phyloP scores from a whole-genome alignment of 2,888 invertebrate species.

The Eutolmus rufibarbis region DNA sequence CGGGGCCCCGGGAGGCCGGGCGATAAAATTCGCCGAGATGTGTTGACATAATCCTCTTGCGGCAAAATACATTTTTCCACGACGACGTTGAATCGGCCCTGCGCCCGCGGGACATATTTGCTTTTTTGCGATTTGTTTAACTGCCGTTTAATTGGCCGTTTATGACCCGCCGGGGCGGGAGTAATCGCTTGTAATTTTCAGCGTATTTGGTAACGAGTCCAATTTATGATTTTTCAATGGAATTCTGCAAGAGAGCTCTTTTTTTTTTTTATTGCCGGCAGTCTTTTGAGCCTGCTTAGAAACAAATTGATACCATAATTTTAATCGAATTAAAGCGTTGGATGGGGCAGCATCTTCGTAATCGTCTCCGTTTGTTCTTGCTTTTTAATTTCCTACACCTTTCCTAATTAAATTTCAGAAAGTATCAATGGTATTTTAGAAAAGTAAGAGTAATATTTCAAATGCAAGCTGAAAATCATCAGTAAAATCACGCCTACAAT shows the following conservation, averaged over 20 bases:
- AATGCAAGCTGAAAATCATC: too few species aligned
- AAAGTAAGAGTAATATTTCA: too few species aligned
- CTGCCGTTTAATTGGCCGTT: not conserved
- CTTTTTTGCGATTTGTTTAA: conserved; percentile 6
- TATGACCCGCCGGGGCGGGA: not conserved
- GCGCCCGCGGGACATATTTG: not conserved
- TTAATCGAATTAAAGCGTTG: not conserved
- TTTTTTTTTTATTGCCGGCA: not conserved
- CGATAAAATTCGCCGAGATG: conserved; percentile 17
- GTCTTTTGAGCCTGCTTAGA: not conserved
- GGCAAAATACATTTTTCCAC: conserved; percentile 1
- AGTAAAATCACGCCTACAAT: too few species aligned
- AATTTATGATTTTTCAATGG: not conserved
- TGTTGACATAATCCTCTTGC: conserved; percentile 29
- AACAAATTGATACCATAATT: not conserved
- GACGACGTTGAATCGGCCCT: not conserved
- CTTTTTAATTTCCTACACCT: too few species aligned
- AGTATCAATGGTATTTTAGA: too few species aligned
- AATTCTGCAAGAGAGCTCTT: not conserved
- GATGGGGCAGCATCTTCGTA: too few species aligned
- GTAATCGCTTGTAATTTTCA: not conserved
- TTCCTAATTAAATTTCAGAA: too few species aligned
- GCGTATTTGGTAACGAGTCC: not conserved
- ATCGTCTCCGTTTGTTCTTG: too few species aligned
- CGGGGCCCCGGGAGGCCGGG: not conserved